Evolutionary conservation across 2,797 vertebrate genomes (phyloP).

Genomic region (Clarias pachynema): DNA sequence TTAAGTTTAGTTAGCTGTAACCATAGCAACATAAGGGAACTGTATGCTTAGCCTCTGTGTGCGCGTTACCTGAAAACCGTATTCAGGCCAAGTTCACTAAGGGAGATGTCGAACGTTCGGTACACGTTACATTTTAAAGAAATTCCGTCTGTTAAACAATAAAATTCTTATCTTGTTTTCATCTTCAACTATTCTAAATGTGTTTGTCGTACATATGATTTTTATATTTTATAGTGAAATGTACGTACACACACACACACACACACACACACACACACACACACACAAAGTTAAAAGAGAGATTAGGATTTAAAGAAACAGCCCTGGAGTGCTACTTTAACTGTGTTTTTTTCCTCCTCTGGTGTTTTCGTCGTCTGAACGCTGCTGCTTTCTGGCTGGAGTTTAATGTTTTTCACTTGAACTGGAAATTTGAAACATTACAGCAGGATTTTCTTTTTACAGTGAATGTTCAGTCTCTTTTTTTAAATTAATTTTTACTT

Average conservation of each 20-base stretch:
- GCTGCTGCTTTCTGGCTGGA: conserved; percentile 54
- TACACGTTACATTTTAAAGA: not conserved
- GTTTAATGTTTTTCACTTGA: conserved; percentile 41
- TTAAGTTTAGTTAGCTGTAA: too few species aligned
- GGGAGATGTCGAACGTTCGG: not conserved
- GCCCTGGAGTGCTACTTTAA: not conserved
- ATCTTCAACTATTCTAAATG: not conserved
- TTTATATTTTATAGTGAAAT: not conserved
- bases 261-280: not conserved
- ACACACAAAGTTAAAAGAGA: not conserved
- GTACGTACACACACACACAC: not conserved
- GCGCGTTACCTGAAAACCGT: not conserved
- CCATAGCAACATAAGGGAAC: too few species aligned
- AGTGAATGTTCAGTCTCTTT: conserved; percentile 8
- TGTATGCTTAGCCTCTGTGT: too few species aligned
- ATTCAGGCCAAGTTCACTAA: not conserved
- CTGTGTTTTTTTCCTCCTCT: not conserved
- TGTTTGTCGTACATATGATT: not conserved
- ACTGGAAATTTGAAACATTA: conserved; percentile 47
- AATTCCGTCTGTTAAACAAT: not conserved
- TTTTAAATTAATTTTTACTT: not conserved
- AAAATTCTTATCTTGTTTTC: not conserved
- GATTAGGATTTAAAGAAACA: not conserved
- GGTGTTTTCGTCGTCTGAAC: conserved; percentile 28
- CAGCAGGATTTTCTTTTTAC: not conserved